A percentile compares a stretch with the other conserved stretches of the same genome.
Evolutionary conservation across 1,140 invertebrate genomes (phyloP).

Genomic region (Mya arenaria): DNA sequence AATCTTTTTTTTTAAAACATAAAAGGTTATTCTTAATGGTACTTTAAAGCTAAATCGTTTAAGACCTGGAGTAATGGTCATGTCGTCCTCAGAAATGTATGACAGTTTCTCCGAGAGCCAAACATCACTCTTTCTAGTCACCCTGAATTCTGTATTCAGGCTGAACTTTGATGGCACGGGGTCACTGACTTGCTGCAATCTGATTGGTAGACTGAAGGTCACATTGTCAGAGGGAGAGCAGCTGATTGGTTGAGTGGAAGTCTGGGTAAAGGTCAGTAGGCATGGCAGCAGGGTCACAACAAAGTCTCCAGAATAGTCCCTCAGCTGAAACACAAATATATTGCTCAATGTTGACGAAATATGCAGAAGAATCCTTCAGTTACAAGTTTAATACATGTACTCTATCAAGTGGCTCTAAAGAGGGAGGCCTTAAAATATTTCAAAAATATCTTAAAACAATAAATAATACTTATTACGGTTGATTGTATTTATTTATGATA

Average conservation of each 20-base stretch:
- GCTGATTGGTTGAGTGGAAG: constrained; percentile 69
- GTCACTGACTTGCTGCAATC: constrained; percentile 81
- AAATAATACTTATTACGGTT: too few species aligned
- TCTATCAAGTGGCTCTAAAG: too few species aligned
- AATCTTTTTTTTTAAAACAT: too few species aligned
- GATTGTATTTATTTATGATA: too few species aligned
- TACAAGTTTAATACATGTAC: too few species aligned
- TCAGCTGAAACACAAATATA: constrained; percentile 68
- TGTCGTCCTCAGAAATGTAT: constrained; percentile 70
- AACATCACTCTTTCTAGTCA: constrained; percentile 75
- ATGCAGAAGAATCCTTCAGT: too few species aligned
- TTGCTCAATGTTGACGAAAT: too few species aligned
- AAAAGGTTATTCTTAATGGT: too few species aligned
- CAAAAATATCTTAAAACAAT: too few species aligned
- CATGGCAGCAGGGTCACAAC: constrained; percentile 80
- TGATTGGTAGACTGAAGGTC: constrained; percentile 79
- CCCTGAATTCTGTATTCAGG: constrained; percentile 78
- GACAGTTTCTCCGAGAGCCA: constrained; percentile 75
- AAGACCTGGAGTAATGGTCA: constrained; percentile 75
- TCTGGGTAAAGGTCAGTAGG: constrained; percentile 69
- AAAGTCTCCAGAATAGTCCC: constrained; percentile 81
- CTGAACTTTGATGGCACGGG: constrained; percentile 78
- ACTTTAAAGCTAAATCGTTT: too few species aligned
- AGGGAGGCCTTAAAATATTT: too few species aligned
- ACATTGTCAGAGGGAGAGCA: constrained; percentile 78